Evolutionary conservation across 2,888 invertebrate species (phyloP), one percentile per base, ranked within the genome.

Genomic region (Tyria jacobaeae): DNA sequence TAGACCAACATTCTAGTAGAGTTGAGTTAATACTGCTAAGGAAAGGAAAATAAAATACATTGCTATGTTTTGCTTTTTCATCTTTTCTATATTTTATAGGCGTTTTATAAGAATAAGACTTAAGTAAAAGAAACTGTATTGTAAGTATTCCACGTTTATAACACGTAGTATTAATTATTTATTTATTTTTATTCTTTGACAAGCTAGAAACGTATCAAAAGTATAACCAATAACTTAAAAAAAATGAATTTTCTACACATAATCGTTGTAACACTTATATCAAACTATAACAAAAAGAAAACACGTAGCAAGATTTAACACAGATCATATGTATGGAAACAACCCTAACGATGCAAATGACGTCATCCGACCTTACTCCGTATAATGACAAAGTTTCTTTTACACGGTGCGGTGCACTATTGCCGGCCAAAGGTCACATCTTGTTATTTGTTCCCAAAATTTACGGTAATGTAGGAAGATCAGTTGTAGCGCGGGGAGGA

Each of bases 331-430:
- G 44, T 52, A 75, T 70, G 75, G 54, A 62, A 71, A 41, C 65
- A 69, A 50, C 62, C 61, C 60, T 67, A 62, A 44, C 41, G 55
- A 53, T 52, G 62, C 50, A 51, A 53, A 64, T 39, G 37, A 50
- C 51, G 64, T 31, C 57, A 39, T 50, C 59, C 62, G 61, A 66
- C 64, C 63, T 57, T 52, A 50, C 3, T 37, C 67, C 62, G 66
- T 61, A 56, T 71, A 71, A 70, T 68, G 63, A 44, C 61, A 60
- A 69, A 75, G 66, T 73, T 70, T 73, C 31, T 67, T 66, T 64
- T 55, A 53, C 56, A 59, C 37, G 47, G 56, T 44, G 35, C 37
- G 47, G 56, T 44, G 35, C 35, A 56, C 35, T 37, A 51, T 54
- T 44, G 56, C 52, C 62, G 52, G 37, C 55, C 47, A 31, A 58